Percentiles rank a stretch among this genome's conserved stretches.
Conservation (phyloP, 2,888 invertebrate species). For the Adelognathus sp. region DNA sequence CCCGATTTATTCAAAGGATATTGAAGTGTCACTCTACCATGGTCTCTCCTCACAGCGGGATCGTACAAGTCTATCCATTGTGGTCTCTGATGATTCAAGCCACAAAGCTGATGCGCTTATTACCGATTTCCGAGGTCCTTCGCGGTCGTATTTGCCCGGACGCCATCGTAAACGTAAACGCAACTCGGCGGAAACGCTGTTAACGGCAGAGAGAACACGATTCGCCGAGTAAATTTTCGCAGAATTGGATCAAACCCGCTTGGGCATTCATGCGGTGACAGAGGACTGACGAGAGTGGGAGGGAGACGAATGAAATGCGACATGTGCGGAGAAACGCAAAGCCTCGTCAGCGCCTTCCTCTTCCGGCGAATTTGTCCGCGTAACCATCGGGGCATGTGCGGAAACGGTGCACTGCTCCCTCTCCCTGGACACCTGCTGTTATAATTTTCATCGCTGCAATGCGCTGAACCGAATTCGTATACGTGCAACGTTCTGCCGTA, state of each 20-base stretch:
- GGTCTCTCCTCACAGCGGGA: not conserved
- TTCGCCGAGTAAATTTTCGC: conserved; percentile 39
- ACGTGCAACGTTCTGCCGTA: conserved; percentile 27
- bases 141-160: not conserved
- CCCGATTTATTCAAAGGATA: not conserved
- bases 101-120: not conserved
- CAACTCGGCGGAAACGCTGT: conserved; percentile 17
- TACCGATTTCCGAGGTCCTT: not conserved
- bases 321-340: conserved; percentile 38
- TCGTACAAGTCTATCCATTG: not conserved
- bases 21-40: not conserved
- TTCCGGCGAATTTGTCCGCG: conserved; percentile 59
- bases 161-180: not conserved
- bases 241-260: conserved; percentile 33
- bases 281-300: not conserved
- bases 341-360: conserved; percentile 55
- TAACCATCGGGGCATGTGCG: conserved; percentile 42
- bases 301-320: conserved; percentile 16
- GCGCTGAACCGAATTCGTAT: conserved; percentile 50
- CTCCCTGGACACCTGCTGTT: conserved; percentile 12
- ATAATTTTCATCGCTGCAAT: conserved; percentile 38
- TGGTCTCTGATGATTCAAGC: not conserved
- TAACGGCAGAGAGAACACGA: not conserved
- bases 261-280: conserved; percentile 21
- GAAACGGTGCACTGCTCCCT: conserved; percentile 6